Evolutionary conservation across 2,888 invertebrate genomes (phyloP).

Genomic region (Hofmannophila pseudospretella): DNA sequence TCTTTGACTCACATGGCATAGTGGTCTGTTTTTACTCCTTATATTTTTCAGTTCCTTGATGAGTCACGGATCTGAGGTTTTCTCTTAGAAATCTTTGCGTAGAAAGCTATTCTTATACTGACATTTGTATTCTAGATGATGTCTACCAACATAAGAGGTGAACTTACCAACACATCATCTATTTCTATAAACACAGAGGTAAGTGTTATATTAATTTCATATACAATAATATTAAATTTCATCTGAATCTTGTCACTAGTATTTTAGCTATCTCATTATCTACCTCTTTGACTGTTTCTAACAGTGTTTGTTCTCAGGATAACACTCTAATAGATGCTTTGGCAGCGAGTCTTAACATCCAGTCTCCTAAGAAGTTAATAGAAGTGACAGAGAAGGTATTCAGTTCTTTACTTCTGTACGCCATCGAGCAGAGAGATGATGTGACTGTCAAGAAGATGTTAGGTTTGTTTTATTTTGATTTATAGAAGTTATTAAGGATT

Average conservation of each 20-base stretch:
- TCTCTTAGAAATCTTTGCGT: too few relatives aligned
- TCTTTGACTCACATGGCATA: too few relatives aligned
- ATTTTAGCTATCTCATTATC: too few relatives aligned
- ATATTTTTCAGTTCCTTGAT: too few relatives aligned
- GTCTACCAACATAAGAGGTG: conserved; percentile 87
- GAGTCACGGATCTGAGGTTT: too few relatives aligned
- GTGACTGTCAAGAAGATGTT: conserved; percentile 51
- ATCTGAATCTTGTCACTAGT: neutral
- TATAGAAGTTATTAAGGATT: neutral
- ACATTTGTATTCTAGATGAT: conserved; percentile 84
- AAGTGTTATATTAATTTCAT: too few relatives aligned
- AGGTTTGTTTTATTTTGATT: conserved; percentile 29
- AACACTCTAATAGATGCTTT: conserved; percentile 76
- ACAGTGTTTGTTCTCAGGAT: conserved; percentile 44
- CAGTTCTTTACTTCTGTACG: conserved; percentile 53
- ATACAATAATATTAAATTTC: too few relatives aligned
- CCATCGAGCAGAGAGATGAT: conserved; percentile 54
- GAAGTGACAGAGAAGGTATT: conserved; percentile 62
- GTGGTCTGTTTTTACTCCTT: too few relatives aligned
- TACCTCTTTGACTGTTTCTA: too few relatives aligned
- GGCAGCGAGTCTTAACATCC: conserved; percentile 73
- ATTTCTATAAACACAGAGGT: conserved; percentile 42
- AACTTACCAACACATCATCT: conserved; percentile 78
- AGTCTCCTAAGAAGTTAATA: conserved; percentile 61
- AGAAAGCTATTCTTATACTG: too few relatives aligned